Conservation (phyloP, 1,140 invertebrate genomes). For the Octopus sinensis region DNA sequence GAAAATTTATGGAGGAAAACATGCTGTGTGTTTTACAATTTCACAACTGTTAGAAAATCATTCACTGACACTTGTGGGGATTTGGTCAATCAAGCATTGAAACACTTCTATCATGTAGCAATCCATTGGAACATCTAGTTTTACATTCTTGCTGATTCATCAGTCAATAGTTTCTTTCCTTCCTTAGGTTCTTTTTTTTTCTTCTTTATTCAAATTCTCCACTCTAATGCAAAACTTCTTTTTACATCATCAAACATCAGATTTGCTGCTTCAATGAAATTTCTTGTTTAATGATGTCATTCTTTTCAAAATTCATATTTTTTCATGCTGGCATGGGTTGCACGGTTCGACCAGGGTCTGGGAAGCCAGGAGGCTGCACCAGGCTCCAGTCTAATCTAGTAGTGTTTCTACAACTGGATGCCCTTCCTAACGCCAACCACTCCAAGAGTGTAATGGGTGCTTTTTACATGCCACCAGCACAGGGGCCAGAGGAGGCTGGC, state of each 20-base stretch:
- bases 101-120: neutral
- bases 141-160: neutral
- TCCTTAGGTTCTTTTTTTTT: neutral
- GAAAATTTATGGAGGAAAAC: neutral
- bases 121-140: neutral
- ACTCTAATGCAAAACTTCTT: neutral
- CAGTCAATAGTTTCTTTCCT: neutral
- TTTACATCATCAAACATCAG: neutral
- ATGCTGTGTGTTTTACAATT: neutral
- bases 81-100: neutral
- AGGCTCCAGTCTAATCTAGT: no score
- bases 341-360: no score
- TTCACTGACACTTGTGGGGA: neutral
- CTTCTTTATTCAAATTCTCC: neutral
- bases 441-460: no score
- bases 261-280: conserved; percentile 8
- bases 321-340: no score
- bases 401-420: no score
- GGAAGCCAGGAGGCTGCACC: no score
- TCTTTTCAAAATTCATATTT: neutral
- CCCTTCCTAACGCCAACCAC: no score
- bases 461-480: no score
- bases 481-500: no score
- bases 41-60: conserved; percentile 3
- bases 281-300: neutral